Percentiles rank a stretch among this genome's conserved stretches.
These are phyloP conservation scores for Stenotaenia linearis DNA, from an alignment of 2,888 invertebrate genomes.

Conservation along the genomic window DNA sequence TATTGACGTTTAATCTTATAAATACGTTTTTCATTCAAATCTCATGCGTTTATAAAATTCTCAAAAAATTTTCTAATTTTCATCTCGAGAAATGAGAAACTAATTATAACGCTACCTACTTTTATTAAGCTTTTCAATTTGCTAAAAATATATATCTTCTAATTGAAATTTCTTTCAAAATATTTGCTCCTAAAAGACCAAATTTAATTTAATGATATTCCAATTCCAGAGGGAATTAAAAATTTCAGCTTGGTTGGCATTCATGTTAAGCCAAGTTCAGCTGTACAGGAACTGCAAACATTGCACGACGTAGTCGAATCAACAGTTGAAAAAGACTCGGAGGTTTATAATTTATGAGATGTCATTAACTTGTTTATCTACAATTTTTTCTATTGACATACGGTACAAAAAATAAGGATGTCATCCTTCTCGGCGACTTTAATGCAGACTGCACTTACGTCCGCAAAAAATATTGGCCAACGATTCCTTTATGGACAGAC, in stretches of 20 bases:
- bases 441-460: conserved; percentile 32
- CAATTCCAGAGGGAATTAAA: not conserved
- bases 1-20: no score
- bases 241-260: conserved; percentile 24
- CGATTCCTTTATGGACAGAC: conserved; percentile 29
- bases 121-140: no score
- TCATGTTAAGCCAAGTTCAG: conserved; percentile 22
- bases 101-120: no score
- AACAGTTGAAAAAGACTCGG: not conserved
- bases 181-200: no score
- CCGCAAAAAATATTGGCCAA: conserved; percentile 28
- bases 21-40: no score
- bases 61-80: no score
- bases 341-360: not conserved
- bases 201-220: no score
- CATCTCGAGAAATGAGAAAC: no score
- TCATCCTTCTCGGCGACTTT: conserved; percentile 30
- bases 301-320: not conserved
- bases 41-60: no score
- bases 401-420: conserved; percentile 2
- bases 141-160: no score
- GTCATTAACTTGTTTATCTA: not conserved
- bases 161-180: no score
- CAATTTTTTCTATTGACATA: not conserved
- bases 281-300: conserved; percentile 26